Evolutionary conservation across 2,888 invertebrate genomes (phyloP).

Genomic region (Drosophila percnosoma): DNA sequence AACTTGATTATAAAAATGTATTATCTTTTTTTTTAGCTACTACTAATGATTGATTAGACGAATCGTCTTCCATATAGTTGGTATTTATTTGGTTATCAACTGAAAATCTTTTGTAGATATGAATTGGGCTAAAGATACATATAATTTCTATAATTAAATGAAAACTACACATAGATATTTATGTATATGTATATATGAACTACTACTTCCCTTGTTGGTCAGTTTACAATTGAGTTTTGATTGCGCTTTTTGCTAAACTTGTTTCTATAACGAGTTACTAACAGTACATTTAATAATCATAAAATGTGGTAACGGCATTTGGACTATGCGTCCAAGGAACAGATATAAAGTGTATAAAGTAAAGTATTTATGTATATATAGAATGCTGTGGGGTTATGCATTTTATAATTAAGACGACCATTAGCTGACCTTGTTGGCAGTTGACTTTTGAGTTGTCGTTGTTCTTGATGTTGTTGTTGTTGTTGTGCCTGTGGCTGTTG

Average conservation of each 20-base stretch:
- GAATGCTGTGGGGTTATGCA: constrained; percentile 60
- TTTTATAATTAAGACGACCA: constrained; percentile 73
- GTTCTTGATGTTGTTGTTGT: constrained; percentile 12
- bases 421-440: constrained; percentile 75
- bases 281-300: constrained; percentile 57
- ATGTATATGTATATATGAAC: constrained; percentile 31
- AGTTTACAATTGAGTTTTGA: constrained; percentile 64
- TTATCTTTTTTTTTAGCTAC: constrained; percentile 16
- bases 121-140: constrained; percentile 17
- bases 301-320: constrained; percentile 51
- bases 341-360: constrained; percentile 34
- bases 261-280: constrained; percentile 50
- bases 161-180: constrained; percentile 43
- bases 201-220: constrained; percentile 59
- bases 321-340: constrained; percentile 31
- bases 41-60: constrained; percentile 20
- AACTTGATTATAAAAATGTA: constrained; percentile 13
- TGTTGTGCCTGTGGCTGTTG: constrained; percentile 17
- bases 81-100: constrained; percentile 6
- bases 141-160: constrained; percentile 17
- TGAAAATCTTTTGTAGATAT: constrained; percentile 15
- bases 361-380: constrained; percentile 37
- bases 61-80: constrained; percentile 1
- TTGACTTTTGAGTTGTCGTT: constrained; percentile 24
- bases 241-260: constrained; percentile 42